Base-by-base conservation (phyloP, 2,888 invertebrate species). In the Caenorhabditis imperialis region DNA sequence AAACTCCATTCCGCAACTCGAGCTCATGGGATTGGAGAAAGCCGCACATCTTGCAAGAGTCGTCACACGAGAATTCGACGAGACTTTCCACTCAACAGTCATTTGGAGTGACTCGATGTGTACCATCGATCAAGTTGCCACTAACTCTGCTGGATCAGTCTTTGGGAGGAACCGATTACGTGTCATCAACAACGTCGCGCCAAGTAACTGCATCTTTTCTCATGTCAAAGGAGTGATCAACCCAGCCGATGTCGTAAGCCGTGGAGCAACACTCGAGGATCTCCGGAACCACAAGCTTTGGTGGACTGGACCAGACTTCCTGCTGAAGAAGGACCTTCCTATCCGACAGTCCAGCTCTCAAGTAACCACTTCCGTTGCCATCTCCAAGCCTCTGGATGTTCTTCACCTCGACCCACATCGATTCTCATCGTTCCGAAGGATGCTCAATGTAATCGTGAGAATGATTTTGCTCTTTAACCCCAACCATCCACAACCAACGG, bases 91-190 rank as follows among this genome's bases (percentile, higher is more conserved):
- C 3, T 16, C 50, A 12, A 22, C 27, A 6, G 30, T 58, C 60
- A 33, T 69, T 40, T 69, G 69, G 69, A 20, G 23, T 1, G 69
- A 69, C 22, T 60, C 60, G 2, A 8, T 53, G 23, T 69, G 69
- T 16, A 30, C n/a, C 12, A 16, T 67, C 1, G 69, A 69, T 20
- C 37, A 35, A 20, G 1, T 69, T 14, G 12, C 33, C 4, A 2
- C 51, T 3, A 33, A 51, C 16, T 20, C 44, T 18, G 45, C 50
- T 6, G 14, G 16, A 1, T 33, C 42, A 10, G 20, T 12, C 6
- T 69, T 18, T 20, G 10, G 18, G 4, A 3, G 53, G 1, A 58
- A 58, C 12, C 57, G 69, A 1, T 10, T 57, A 0, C 16, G 23
- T 1, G 44, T 33, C 5, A 61, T 61, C 10, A 4, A 18, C 33